These are phyloP conservation scores for Synergus gifuensis DNA, from an alignment of 2,888 invertebrate species.

Conservation along the genomic window DNA sequence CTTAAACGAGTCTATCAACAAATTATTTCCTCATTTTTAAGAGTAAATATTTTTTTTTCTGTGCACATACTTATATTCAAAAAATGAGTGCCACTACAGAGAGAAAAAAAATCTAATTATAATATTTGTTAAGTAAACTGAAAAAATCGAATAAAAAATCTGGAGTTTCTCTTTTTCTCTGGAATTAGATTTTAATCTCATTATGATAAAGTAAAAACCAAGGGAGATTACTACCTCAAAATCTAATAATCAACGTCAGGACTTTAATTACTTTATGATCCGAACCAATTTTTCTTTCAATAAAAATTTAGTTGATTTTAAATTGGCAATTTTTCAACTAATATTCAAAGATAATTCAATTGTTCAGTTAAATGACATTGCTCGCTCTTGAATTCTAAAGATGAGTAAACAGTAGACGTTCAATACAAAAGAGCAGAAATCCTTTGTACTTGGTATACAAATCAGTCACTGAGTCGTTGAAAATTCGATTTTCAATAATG, in stretches of 20 bases:
- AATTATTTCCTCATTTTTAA: no score
- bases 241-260: neutral
- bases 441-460: neutral
- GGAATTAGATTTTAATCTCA: neutral
- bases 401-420: neutral
- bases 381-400: neutral
- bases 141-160: no score
- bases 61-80: no score
- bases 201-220: neutral
- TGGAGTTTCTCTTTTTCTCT: no score
- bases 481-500: neutral
- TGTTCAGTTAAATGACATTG: neutral
- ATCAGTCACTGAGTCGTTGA: neutral
- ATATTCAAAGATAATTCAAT: neutral
- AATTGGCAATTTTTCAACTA: neutral
- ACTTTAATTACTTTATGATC: neutral
- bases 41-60: neutral
- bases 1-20: no score
- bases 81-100: no score
- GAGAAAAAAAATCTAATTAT: no score
- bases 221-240: slow-evolving; percentile 5
- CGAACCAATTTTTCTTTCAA: neutral
- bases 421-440: neutral
- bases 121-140: no score
- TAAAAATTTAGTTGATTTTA: neutral